Evolutionary conservation across 2,888 invertebrate genomes (phyloP), one percentile per base, ranked within the genome.

Genomic region (Phasia obesa): DNA sequence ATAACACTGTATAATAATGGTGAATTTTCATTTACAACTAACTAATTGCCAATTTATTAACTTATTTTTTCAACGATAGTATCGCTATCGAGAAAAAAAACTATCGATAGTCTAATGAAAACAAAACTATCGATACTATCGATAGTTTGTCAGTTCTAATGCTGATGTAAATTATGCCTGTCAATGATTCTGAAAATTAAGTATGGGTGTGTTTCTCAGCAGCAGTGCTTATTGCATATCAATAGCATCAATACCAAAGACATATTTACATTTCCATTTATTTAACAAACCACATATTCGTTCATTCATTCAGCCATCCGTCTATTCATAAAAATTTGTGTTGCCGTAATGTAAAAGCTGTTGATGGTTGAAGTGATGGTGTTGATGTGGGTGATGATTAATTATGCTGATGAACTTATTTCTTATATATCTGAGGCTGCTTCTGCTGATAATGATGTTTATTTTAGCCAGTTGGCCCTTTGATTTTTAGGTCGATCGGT

Each of bases 401-500:
- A 65, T 81, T 65, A 59, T 75, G 49, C 49, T 64, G n/a, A 42
- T 9, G 21, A 53, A n/a, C n/a, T n/a, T 55, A 31, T n/a, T 44
- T 65, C 73, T 38, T 57, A 44, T 73, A 51, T 51, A 59, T 51
- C 44, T 35, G 69, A 31, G 35, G n/a, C 17, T 47, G n/a, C n/a
- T n/a, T 21, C 51, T 77, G 60, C 69, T 70, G 60, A 42, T 55
- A 70, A 76, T 69, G 64, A 76, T 62, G 47, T 53, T 81, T 67
- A 70, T n/a, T 53, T 44, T 75, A 64, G 27, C 27, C n/a, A 62
- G 35, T 59, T 64, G 64, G 53, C 44, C 69, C 60, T 74, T 67
- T 74, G 79, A 80, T 60, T 60, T 74, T 75, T 70, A 59, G 74
- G 55, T 82, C 69, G 69, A 69, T 76, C 77, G 73, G 71, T 75